Evolutionary conservation across 2,888 invertebrate species (phyloP), one percentile per base, ranked within the genome.

Genomic region (Lepidochrysops patricia): DNA sequence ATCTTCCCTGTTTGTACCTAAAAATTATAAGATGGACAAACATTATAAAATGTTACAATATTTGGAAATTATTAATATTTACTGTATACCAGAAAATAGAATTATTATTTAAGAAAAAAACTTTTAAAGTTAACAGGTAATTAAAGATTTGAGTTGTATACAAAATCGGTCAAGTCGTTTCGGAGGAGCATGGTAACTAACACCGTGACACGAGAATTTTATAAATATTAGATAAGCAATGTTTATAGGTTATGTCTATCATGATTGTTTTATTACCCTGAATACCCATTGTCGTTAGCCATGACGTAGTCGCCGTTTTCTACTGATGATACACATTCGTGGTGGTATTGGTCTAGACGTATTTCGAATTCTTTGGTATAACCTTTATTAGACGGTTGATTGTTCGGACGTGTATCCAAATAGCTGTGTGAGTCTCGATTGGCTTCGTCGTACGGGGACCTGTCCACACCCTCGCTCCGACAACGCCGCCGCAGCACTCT

Each of bases 401-500:
- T 72, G 23, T 6, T 29, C 66, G 75, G 73, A 60, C 80, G 77
- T 67, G 70, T 69, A 62, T 82, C 85, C 61, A 78, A 77, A 57
- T 76, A 84, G 62, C 79, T 77, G 63, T 72, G 74, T 57, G 68
- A 63, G 66, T 84, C 84, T 60, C 82, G 77, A 68, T 72, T 79
- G 66, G 71, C 84, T 84, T 88, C 84, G 77, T 89, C 89, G 71
- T 83, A 89, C 57, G 89, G 87, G 66, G 89, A 88, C 57, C 87
- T 80, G 66, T 90, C 89, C 50, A 89, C 74, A 57, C 89, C 88
- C 70, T 90, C 89, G 70, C 89, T 90, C 69, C 87, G 87, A 71
- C 89, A 90, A 67, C 89, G 84, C 60, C 89, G 84, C 67, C 89
- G 82, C 68, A 86, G 68, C 64, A 88, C 83, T 49, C 84, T 81